A percentile compares a stretch with the other conserved stretches of the same genome.
These are phyloP conservation scores for Enoplolaimus lenunculus DNA, from an alignment of 2,888 invertebrate species.

Conservation along the genomic window DNA sequence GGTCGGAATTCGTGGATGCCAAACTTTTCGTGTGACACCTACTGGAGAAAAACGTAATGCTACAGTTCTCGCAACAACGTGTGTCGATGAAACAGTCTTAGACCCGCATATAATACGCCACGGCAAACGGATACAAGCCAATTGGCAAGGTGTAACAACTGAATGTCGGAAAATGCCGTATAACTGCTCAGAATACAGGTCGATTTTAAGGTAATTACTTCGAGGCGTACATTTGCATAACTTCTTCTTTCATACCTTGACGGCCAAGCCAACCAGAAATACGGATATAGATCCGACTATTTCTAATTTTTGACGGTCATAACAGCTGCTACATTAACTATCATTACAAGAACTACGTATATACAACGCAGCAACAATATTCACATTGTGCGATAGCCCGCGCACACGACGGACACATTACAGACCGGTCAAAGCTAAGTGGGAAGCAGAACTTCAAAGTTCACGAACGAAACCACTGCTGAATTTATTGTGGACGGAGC, in stretches of 20 bases:
- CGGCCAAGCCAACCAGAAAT: no score
- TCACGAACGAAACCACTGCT: background rate
- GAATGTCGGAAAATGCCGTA: background rate
- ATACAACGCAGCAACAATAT: background rate
- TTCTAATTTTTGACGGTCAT: slow-evolving; percentile 7
- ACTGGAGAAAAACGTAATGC: background rate
- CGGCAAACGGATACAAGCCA: background rate
- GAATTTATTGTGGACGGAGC: background rate
- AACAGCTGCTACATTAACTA: no score
- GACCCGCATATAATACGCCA: background rate
- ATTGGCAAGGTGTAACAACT: background rate
- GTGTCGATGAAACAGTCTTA: background rate
- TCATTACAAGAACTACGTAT: background rate
- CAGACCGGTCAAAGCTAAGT: background rate
- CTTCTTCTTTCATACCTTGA: no score
- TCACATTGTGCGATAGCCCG: background rate
- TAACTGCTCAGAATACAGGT: background rate
- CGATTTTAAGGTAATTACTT: background rate
- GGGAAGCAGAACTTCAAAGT: background rate
- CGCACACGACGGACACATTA: slow-evolving; percentile 3
- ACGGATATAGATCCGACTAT: no score
- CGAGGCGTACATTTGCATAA: background rate
- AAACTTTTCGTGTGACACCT: background rate
- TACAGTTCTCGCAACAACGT: background rate
- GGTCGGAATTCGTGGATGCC: background rate